phyloP scores from a whole-genome alignment of 2,113 vertebrate species.

The Carettochelys insculpta region DNA sequence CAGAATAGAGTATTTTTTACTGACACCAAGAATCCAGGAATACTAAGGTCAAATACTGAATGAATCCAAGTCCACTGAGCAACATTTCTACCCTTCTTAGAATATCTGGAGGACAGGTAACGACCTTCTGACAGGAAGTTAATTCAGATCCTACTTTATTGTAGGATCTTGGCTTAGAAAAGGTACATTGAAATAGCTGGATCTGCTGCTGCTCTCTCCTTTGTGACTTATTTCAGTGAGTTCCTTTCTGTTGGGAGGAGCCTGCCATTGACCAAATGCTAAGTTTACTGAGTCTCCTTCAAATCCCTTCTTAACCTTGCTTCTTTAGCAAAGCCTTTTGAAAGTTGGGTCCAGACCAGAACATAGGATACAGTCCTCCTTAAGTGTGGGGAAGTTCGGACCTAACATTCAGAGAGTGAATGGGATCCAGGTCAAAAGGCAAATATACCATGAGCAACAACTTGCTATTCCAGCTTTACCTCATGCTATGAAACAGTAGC shows the following conservation, averaged over 20 bases:
- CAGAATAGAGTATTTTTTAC: not conserved
- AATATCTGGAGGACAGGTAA: not conserved
- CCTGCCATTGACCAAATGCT: not conserved
- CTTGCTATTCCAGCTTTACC: not conserved
- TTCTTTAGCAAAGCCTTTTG: not conserved
- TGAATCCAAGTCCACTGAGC: not conserved
- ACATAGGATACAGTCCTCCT: not conserved
- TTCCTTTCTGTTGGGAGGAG: not conserved
- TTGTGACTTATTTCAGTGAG: not conserved
- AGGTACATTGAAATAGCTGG: not conserved
- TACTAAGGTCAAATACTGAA: not conserved
- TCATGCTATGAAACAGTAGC: not conserved
- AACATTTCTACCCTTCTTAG: no score
- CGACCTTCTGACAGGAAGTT: not conserved
- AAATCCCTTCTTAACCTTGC: not conserved
- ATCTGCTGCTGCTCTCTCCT: not conserved
- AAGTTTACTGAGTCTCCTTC: fast-evolving
- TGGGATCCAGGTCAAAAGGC: not conserved
- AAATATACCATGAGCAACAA: not conserved
- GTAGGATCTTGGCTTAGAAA: not conserved
- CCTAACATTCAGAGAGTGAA: not conserved
- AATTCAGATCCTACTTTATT: not conserved
- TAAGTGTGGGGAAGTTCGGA: not conserved
- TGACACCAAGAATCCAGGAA: not conserved
- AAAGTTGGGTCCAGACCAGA: not conserved